Evolutionary conservation across 1,140 invertebrate genomes (phyloP), one percentile per base, ranked within the genome.

Genomic region (Trypoxylus dichotomus): DNA sequence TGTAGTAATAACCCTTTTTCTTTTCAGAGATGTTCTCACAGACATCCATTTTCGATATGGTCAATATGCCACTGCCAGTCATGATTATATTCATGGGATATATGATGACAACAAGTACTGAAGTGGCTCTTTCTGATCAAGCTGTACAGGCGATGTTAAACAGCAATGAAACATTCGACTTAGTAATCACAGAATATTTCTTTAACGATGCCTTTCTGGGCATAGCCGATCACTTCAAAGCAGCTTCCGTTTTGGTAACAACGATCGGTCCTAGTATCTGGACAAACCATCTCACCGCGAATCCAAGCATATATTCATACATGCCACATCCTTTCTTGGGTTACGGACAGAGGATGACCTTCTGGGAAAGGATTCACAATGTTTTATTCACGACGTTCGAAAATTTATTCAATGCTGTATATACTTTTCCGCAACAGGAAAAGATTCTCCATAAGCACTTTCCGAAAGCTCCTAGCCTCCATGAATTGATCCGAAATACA

Each of bases 171-270:
- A 89, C 88, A 74, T 94, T 90, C 77, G 92, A 94, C 82, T 82
- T 93, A 0, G 87, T 92, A 6, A 83, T 94, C 0, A 86, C 90
- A 6, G 92, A 93, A 83, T 87, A 88, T 74, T 93, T 93, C 80
- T 91, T 92, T 47, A 90, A 88, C 72, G 91, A 93, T 77, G 93
- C 92, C 81, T 89, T 90, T 79, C 84, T 92, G 74, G 90, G 88
- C 6, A 84, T 93, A n/a, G 88, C 90, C 41, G 85, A 91, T 77
- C 89, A 91, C 80, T 88, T 93, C 25, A 85, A 90, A 72, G 89
- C 89, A 2, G 92, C 92, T 0, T 87, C 91, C 0, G 89, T 94
- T 5, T 86, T 87, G 0, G 79, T 90, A 8, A 88, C 87, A 77
- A 81, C 85, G 3, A 79, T 88, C 71, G 86, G 80, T 10, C 25